Base-by-base conservation (phyloP, 1,140 invertebrate species). In the Drosophila arawakana region DNA sequence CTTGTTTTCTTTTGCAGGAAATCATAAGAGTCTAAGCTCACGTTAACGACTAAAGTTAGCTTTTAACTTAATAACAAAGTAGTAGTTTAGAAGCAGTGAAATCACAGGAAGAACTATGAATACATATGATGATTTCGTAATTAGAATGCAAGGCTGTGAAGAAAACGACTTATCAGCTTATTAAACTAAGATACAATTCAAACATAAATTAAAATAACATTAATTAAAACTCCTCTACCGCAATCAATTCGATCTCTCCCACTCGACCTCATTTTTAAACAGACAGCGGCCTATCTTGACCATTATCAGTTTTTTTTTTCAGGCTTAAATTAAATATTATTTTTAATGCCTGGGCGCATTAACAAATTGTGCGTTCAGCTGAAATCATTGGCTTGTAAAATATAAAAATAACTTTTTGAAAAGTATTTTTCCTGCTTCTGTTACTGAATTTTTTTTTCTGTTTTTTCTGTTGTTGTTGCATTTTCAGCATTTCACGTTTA, bases 401-500 rank as follows among this genome's bases (percentile, higher is more conserved):
- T 57, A 50, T 47, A 61, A 13, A 46, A 37, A 59, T 54, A 54
- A 46, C 50, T 41, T 35, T 50, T 55, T 55, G 37, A 30, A 65
- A 44, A 63, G 43, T 63, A 63, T 65, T 30, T 30, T 30, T 30
- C 25, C 25, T 30, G 25, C 25, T 30, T 30, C 50, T 44, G 25
- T 44, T 46, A 55, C 10, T 11, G n/a, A 15, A 13, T 13, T 18
- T 2, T 54, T 11, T 47, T n/a, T 25, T 39, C 9, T 41, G 7
- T 41, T 3, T n/a, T 15, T 15, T 15, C 15, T 43, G 25, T 47
- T 49, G 55, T 43, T 69, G 55, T 50, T 44, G 46, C 63, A 61
- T 47, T 57, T 67, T 66, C 54, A 57, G 21, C 59, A 55, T 58
- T 85, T 86, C 41, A 77, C 80, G 73, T 88, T 83, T 83, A 86